Evolutionary conservation across 2,797 vertebrate genomes (phyloP).

Genomic region (Momotus momota): DNA sequence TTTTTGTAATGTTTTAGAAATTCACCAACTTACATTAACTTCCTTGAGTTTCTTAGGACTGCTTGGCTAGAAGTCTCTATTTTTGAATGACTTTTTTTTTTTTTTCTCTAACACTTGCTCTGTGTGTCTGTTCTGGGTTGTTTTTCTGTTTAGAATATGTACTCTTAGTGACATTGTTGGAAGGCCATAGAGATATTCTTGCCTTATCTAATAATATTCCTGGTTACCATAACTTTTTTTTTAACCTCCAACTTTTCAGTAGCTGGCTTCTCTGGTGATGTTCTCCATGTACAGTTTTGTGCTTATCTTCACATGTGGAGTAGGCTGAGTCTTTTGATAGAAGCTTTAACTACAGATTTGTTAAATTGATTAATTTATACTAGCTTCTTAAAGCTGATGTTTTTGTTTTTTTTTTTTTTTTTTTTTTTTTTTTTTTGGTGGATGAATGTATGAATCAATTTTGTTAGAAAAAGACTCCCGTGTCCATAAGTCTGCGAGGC

Average conservation of each 20-base stretch:
- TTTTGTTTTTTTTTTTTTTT: too few species aligned
- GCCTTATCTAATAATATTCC: neutral
- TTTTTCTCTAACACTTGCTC: neutral
- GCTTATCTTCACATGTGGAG: neutral
- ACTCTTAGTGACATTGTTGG: neutral
- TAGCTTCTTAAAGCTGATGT: neutral
- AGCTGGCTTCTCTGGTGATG: neutral
- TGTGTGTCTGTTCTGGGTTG: neutral
- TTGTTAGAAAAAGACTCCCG: neutral
- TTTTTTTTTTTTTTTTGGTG: too few species aligned
- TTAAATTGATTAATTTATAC: neutral
- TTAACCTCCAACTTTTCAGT: neutral
- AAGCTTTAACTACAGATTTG: neutral
- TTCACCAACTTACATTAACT: neutral
- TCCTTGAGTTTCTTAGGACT: neutral
- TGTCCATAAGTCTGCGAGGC: neutral
- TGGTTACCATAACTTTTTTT: neutral
- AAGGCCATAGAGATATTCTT: neutral
- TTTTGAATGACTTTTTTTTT: neutral
- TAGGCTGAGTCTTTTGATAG: neutral
- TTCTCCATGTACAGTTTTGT: neutral
- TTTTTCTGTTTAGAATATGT: neutral
- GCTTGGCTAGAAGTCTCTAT: neutral
- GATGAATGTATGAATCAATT: neutral
- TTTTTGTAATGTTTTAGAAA: neutral